Evolutionary conservation across 2,797 vertebrate species (phyloP).

Genomic region (Steatocranus sp.): DNA sequence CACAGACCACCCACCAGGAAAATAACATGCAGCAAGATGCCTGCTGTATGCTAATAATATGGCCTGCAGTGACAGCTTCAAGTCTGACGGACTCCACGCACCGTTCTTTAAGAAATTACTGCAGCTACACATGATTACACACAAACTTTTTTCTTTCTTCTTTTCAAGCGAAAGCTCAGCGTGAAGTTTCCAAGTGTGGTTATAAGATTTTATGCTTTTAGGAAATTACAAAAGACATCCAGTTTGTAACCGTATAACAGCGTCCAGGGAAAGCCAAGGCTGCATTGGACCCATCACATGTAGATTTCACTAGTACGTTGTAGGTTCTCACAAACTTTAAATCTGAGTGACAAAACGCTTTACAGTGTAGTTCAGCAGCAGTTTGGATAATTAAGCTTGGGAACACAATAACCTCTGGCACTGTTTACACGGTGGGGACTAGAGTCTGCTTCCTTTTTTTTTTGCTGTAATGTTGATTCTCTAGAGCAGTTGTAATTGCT

Average conservation of each 20-base stretch:
- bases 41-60: constrained; percentile 39
- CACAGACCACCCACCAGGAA: constrained; percentile 77
- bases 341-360: constrained; percentile 5
- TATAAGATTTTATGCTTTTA: constrained; percentile 7
- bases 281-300: not conserved
- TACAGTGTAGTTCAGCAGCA: constrained; percentile 3
- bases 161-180: not conserved
- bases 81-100: not conserved
- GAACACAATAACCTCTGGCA: constrained; percentile 71
- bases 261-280: not conserved
- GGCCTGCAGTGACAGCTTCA: constrained; percentile 20
- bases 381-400: constrained; percentile 53
- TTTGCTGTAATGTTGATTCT: constrained; percentile 42
- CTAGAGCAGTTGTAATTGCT: constrained; percentile 54
- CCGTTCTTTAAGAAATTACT: not conserved
- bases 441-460: constrained; percentile 8
- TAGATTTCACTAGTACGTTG: not conserved
- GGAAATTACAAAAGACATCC: constrained; percentile 13
- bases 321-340: not conserved
- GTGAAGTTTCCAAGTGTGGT: not conserved
- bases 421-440: constrained; percentile 30
- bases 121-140: not conserved
- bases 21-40: constrained; percentile 42
- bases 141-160: no score
- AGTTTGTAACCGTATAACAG: not conserved